Evolutionary conservation across 2,113 vertebrate genomes (phyloP).

Genomic region (Poeciliopsis turrubarensis): DNA sequence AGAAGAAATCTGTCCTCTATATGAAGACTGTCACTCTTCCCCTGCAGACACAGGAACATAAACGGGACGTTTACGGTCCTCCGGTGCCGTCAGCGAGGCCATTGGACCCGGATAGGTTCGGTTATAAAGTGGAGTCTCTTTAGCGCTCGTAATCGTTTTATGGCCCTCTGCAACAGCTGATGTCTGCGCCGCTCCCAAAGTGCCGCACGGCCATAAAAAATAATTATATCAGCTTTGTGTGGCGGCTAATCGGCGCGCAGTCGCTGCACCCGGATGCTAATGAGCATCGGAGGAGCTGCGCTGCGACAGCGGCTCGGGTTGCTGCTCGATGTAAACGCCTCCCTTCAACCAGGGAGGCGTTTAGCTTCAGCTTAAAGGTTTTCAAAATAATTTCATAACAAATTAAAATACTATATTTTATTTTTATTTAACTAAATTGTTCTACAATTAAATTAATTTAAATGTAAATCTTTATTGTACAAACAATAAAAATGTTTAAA

Average conservation of each 20-base stretch:
- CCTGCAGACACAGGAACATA: constrained; percentile 6
- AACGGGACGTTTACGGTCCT: no score
- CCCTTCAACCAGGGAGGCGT: background rate
- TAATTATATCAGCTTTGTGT: constrained; percentile 66
- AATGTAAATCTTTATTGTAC: no score
- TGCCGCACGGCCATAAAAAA: constrained; percentile 44
- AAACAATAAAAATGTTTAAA: no score
- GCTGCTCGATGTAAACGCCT: background rate
- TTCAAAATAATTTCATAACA: no score
- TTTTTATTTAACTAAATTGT: no score
- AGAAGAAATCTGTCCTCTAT: constrained; percentile 11
- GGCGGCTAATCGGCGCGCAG: constrained; percentile 34
- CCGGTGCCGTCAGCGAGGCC: constrained; percentile 34
- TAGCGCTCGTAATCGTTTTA: constrained; percentile 61
- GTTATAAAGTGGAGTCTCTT: constrained; percentile 54
- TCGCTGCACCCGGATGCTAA: constrained; percentile 57
- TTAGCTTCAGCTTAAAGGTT: background rate
- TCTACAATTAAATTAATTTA: no score
- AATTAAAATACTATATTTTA: no score
- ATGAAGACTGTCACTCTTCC: constrained; percentile 37
- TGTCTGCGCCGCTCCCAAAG: constrained; percentile 25
- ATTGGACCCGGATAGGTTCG: constrained; percentile 40
- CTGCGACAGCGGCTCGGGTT: constrained; percentile 16
- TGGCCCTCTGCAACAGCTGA: constrained; percentile 41
- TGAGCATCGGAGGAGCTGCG: constrained; percentile 46